Base-by-base conservation (phyloP, 2,797 vertebrate genomes). In the Clarias fuscus region DNA sequence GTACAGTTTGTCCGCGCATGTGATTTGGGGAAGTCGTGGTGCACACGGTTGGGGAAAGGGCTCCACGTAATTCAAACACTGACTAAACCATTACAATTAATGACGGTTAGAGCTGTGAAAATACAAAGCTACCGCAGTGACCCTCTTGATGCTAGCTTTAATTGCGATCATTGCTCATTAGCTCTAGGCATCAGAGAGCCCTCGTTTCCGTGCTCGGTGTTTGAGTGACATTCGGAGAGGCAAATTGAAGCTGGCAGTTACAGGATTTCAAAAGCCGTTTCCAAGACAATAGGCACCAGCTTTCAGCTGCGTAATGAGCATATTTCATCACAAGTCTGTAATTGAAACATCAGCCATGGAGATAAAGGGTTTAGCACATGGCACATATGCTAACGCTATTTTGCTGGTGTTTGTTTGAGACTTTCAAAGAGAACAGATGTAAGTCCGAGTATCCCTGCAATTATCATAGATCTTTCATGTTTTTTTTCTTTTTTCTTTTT, bases 121-220 rank as follows among this genome's bases (percentile, higher is more conserved):
- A 84, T 24, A 53, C 62, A 67, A 77, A 76, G 67, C 71, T 85
- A 84, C 78, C 37, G 84, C 65, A 82, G 64, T 82, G 37, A 82
- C 65, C 73, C 78, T 85, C 82, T 87, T 86, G 78, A 90, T 89
- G 78, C 75, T 86, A 81, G 84, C 79, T 85, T 90, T 90, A 90
- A 90, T 90, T 90, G 88, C 78, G 73, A 88, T 90, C 83, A 90
- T 90, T 83, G 80, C 85, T 90, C 88, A 90, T 90, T 90, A 89
- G 85, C 73, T 75, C 48, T 37, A 78, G 73, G 76, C 87, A 87
- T 84, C 84, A 58, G 86, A 80, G 89, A 90, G 77, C 71, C 71
- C 78, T 85, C 22, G 20, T 76, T 82, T 71, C 77, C 27, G 14
- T 62, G 59, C 58, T 79, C 77, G 40, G 71, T 84, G 83, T 90